These are phyloP conservation scores for Ianthella basta DNA, from an alignment of 37 sponge, comb jelly and placozoan species.

Conservation along the genomic window DNA sequence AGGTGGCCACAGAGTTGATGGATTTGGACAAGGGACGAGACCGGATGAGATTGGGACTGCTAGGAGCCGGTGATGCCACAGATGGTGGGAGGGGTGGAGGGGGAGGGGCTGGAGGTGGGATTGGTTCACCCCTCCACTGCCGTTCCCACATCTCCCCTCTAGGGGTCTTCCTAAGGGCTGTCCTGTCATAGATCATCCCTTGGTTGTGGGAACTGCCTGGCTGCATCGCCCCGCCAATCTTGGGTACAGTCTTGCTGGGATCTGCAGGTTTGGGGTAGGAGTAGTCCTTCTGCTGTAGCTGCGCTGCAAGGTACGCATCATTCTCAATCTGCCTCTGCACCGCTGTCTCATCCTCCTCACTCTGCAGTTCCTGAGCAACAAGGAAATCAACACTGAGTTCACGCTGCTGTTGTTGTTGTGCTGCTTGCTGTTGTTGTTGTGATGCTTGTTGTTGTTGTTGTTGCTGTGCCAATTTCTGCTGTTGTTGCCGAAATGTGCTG, in stretches of 20 bases:
- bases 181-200: background rate
- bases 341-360: constrained; percentile 7
- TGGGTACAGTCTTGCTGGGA: background rate
- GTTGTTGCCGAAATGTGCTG: background rate
- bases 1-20: background rate
- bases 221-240: too few species aligned
- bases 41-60: background rate
- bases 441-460: background rate
- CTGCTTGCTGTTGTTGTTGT: too few species aligned
- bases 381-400: constrained; percentile 9
- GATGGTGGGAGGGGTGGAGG: constrained; percentile 27
- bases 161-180: background rate
- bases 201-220: background rate
- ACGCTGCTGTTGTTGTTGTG: background rate
- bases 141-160: background rate
- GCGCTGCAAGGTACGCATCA: constrained; percentile 54
- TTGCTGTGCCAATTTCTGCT: background rate
- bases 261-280: constrained; percentile 9
- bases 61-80: background rate
- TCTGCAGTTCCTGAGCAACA: constrained; percentile 39
- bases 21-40: background rate
- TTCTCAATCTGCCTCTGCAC: constrained; percentile 8
- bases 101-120: constrained; percentile 64
- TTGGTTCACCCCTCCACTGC: background rate
- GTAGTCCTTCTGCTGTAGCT: constrained; percentile 66